Evolutionary conservation across 2,888 invertebrate species (phyloP).

Genomic region (Mallateleia sp.): DNA sequence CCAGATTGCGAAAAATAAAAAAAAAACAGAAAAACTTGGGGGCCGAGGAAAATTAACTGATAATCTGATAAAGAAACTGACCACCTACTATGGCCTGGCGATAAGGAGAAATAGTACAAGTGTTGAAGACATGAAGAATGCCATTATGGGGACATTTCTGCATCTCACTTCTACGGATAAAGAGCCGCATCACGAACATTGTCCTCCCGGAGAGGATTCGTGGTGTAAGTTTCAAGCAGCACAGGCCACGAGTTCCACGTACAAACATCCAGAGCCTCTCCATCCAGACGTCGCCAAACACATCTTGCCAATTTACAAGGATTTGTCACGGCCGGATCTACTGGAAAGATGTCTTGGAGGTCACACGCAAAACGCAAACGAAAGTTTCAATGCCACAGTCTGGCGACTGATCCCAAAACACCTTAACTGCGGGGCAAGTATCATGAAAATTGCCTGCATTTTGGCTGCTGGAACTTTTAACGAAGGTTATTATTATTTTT

Average conservation of each 20-base stretch:
- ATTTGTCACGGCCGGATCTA: conserved; percentile 51
- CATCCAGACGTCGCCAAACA: conserved; percentile 50
- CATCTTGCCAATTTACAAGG: conserved; percentile 60
- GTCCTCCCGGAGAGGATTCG: conserved; percentile 50
- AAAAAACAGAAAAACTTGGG: conserved; percentile 77
- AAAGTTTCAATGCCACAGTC: conserved; percentile 83
- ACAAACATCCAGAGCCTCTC: conserved; percentile 49
- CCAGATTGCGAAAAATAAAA: neutral
- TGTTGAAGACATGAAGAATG: conserved; percentile 60
- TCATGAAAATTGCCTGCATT: conserved; percentile 39
- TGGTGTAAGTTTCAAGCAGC: conserved; percentile 71
- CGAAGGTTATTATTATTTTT: too few relatives aligned
- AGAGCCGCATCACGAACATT: conserved; percentile 36
- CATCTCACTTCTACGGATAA: conserved; percentile 54
- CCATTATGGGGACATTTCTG: conserved; percentile 25
- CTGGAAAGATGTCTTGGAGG: conserved; percentile 83
- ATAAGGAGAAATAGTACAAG: conserved; percentile 72
- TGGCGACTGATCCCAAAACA: conserved; percentile 83
- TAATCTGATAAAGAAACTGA: conserved; percentile 77
- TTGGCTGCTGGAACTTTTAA: conserved; percentile 53
- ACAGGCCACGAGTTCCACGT: conserved; percentile 8
- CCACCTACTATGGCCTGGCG: conserved; percentile 74
- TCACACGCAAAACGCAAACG: conserved; percentile 84
- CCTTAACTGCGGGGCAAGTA: conserved; percentile 30
- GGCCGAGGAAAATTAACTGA: conserved; percentile 79